phyloP scores from a whole-genome alignment of 2,113 vertebrate species.

The Ageneiosus marmoratus region DNA sequence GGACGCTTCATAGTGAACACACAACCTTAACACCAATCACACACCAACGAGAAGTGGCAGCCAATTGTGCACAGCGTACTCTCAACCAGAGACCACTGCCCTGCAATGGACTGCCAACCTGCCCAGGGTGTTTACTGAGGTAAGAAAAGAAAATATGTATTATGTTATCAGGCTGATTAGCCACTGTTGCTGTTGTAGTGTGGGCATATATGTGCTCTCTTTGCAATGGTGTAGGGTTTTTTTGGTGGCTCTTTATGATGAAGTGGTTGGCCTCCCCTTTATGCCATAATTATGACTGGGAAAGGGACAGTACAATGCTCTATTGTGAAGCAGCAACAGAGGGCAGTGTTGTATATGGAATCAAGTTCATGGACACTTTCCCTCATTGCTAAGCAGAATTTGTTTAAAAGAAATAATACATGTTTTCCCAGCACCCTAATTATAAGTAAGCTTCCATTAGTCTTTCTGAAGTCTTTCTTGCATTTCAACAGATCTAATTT shows the following conservation, averaged over 20 bases:
- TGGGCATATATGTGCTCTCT: neutral
- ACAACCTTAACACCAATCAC: no score
- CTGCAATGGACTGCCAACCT: no score
- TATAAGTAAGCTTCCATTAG: constrained; percentile 9
- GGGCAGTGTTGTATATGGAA: constrained; percentile 67
- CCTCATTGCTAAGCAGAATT: constrained; percentile 12
- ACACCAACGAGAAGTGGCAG: no score
- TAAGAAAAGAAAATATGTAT: no score
- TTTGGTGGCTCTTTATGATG: neutral
- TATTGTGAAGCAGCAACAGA: constrained; percentile 60
- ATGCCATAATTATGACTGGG: neutral
- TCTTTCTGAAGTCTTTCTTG: neutral
- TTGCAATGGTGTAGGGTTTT: neutral
- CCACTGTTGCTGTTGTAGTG: no score
- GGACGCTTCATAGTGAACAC: no score
- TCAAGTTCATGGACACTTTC: neutral
- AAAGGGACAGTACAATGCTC: neutral
- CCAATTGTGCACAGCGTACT: no score
- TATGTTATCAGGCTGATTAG: no score
- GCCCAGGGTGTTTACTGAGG: no score
- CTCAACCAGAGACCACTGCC: no score
- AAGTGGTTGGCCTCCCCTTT: no score
- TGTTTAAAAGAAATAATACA: constrained; percentile 42
- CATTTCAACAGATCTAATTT: neutral
- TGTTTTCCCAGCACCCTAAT: constrained; percentile 11